Evolutionary conservation across 2,797 vertebrate species (phyloP).

Genomic region (Enteromius afrohamiltoni): DNA sequence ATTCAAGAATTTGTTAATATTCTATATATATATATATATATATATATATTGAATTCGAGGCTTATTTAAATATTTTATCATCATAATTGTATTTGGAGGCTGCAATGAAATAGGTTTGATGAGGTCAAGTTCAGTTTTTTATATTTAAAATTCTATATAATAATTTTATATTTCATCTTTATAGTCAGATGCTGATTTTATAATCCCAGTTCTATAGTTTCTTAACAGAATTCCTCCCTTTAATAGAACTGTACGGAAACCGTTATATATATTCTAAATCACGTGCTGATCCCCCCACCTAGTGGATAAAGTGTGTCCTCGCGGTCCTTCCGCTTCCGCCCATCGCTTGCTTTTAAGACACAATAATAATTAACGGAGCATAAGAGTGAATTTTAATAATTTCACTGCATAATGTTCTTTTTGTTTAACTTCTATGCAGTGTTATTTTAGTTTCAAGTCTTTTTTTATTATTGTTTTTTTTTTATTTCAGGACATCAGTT

Average conservation of each 20-base stretch:
- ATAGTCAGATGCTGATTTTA: background rate
- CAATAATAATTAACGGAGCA: background rate
- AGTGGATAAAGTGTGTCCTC: background rate
- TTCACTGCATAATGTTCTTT: background rate
- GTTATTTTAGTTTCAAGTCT: background rate
- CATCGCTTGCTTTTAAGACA: background rate
- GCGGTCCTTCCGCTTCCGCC: background rate
- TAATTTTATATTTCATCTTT: background rate
- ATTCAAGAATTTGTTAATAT: too few species aligned
- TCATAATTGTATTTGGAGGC: background rate
- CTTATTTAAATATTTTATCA: background rate
- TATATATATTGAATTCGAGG: too few species aligned
- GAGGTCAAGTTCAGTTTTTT: background rate
- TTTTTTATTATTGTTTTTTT: background rate
- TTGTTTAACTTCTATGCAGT: background rate
- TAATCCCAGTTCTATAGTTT: background rate
- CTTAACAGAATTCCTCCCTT: background rate
- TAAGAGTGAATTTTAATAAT: background rate
- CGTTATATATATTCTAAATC: background rate
- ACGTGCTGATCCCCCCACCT: constrained; percentile 16
- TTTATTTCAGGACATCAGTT: background rate
- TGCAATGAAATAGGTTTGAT: background rate
- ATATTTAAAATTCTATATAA: background rate
- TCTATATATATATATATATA: too few species aligned
- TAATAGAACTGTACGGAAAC: background rate